Evolutionary conservation across 2,888 invertebrate genomes (phyloP).

Genomic region (Leptopilina myrica): DNA sequence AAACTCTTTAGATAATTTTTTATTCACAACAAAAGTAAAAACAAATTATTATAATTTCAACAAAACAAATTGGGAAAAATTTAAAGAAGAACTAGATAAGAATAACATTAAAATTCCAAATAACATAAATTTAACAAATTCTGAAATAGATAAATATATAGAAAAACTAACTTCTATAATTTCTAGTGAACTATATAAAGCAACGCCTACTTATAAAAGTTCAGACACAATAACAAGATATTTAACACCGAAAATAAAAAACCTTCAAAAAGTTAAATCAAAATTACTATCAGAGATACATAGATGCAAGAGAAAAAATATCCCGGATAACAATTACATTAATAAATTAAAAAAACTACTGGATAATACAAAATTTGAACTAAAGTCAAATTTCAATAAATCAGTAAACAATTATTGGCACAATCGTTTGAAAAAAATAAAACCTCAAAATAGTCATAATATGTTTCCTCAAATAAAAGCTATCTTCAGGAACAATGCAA

Average conservation of each 20-base stretch:
- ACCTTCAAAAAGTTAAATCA: neutral
- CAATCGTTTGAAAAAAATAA: neutral
- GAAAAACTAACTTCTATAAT: neutral
- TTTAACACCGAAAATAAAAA: neutral
- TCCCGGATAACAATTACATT: neutral
- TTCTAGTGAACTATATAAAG: neutral
- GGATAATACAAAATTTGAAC: neutral
- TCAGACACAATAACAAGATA: neutral
- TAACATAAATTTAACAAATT: no score
- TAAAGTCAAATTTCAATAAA: neutral
- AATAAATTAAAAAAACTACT: neutral
- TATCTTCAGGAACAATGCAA: neutral
- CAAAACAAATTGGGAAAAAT: neutral
- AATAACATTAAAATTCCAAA: no score
- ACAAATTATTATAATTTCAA: neutral
- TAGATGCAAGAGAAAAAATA: neutral
- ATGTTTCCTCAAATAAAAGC: neutral
- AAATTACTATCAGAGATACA: neutral
- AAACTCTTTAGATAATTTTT: no score
- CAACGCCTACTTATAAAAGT: neutral
- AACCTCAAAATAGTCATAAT: neutral
- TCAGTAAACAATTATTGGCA: neutral
- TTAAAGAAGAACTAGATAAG: no score
- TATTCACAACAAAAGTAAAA: no score
- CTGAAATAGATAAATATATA: neutral